A percentile compares a stretch with the other conserved stretches of the same genome.
These are phyloP conservation scores for Proctacanthus coquilletti DNA, from an alignment of 1,140 invertebrate genomes.

Conservation along the genomic window DNA sequence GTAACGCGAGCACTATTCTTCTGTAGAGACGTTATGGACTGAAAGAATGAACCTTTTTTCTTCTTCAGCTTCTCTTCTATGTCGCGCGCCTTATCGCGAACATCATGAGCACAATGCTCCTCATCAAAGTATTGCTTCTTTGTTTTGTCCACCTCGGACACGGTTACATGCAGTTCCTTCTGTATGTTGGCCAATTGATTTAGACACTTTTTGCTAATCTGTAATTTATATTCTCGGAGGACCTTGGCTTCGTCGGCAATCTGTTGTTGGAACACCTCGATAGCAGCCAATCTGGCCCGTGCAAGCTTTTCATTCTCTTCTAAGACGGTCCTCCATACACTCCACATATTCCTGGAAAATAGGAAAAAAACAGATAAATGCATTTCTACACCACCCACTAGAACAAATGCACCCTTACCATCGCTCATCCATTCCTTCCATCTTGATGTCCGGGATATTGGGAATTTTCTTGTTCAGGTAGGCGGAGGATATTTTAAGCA, in stretches of 20 bases:
- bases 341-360: constrained; percentile 78
- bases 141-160: constrained; percentile 82
- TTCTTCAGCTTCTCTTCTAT: constrained; percentile 96
- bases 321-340: constrained; percentile 84
- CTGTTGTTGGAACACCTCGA: constrained; percentile 86
- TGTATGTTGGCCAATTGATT: constrained; percentile 76
- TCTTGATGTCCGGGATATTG: constrained; percentile 74
- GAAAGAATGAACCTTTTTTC: constrained; percentile 92
- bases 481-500: constrained; percentile 76
- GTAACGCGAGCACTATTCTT: constrained; percentile 93
- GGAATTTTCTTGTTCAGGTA: constrained; percentile 87
- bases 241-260: constrained; percentile 85
- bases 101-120: constrained; percentile 87
- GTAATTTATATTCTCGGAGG: constrained; percentile 66
- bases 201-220: constrained; percentile 74
- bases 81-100: constrained; percentile 83
- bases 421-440: constrained; percentile 76
- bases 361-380: not conserved
- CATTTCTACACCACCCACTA: not conserved
- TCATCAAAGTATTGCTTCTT: constrained; percentile 94
- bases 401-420: constrained; percentile 59
- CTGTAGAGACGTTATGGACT: constrained; percentile 86
- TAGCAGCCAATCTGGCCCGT: constrained; percentile 72
- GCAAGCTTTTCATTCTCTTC: constrained; percentile 92
- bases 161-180: constrained; percentile 74